These are phyloP conservation scores for Latrodectus elegans DNA, from an alignment of 2,888 invertebrate species.

Conservation along the genomic window DNA sequence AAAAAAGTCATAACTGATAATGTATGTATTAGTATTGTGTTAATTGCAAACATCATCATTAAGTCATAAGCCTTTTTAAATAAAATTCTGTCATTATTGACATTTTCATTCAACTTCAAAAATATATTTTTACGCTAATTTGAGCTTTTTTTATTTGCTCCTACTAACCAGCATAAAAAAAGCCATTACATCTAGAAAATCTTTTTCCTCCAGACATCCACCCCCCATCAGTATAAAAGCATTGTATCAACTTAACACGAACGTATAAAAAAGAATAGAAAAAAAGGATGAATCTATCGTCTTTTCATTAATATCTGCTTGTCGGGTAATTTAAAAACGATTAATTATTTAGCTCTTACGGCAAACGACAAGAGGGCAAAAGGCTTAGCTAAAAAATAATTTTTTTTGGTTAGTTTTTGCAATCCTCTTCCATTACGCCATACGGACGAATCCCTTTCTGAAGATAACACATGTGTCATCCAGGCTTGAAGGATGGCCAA, in stretches of 20 bases:
- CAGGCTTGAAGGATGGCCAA: slow-evolving; percentile 48
- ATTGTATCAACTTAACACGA: background rate
- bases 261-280: background rate
- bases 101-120: no score
- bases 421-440: slow-evolving; percentile 26
- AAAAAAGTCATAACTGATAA: no score
- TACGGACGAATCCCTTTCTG: slow-evolving; percentile 4
- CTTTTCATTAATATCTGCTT: slow-evolving; percentile 58
- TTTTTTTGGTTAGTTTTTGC: slow-evolving; percentile 27
- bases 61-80: no score
- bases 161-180: no score
- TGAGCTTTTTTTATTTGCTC: no score
- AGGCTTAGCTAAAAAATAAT: slow-evolving; percentile 22
- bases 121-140: no score
- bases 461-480: slow-evolving; percentile 53
- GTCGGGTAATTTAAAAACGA: slow-evolving; percentile 65
- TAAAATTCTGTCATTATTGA: no score
- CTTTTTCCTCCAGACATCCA: no score
- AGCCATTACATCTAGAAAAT: no score
- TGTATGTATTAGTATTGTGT: no score
- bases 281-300: slow-evolving; percentile 30
- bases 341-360: slow-evolving; percentile 56
- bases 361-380: slow-evolving; percentile 56
- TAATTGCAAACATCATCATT: no score
- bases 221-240: background rate